Conservation (phyloP, 1,140 invertebrate genomes). For the Drosophila murphyi region DNA sequence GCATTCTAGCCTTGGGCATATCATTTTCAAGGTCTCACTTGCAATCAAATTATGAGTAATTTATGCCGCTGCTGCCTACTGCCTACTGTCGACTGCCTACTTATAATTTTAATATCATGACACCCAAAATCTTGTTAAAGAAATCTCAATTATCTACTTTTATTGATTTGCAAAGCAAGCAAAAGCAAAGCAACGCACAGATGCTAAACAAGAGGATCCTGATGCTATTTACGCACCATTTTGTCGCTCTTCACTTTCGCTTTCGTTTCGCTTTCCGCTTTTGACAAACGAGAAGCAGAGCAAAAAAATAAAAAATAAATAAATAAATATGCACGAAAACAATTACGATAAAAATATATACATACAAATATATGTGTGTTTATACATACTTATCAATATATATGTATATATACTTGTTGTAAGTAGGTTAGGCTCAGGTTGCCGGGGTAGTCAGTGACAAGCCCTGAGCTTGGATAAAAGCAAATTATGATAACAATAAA, state of each 20-base stretch:
- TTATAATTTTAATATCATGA: slow-evolving; percentile 77
- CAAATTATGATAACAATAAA: slow-evolving; percentile 83
- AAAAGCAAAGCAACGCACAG: slow-evolving; percentile 45
- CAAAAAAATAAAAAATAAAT: slow-evolving; percentile 9
- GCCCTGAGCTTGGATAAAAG: slow-evolving; percentile 79
- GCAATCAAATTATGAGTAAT: slow-evolving; percentile 78
- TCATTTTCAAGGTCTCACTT: slow-evolving; percentile 64
- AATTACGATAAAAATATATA: slow-evolving; percentile 77
- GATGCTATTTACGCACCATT: slow-evolving; percentile 77
- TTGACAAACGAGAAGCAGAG: slow-evolving; percentile 25
- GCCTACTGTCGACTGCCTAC: slow-evolving; percentile 10
- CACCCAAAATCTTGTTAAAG: slow-evolving; percentile 80
- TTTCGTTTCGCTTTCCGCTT: slow-evolving; percentile 27
- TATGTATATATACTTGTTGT: slow-evolving; percentile 25
- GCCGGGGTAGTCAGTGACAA: slow-evolving; percentile 62
- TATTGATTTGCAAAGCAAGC: slow-evolving; percentile 75
- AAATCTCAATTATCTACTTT: slow-evolving; percentile 82
- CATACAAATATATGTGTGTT: neutral
- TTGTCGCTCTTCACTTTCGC: slow-evolving; percentile 65
- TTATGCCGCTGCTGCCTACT: slow-evolving; percentile 57
- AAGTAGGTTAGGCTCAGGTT: slow-evolving; percentile 49
- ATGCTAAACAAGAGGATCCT: slow-evolving; percentile 66
- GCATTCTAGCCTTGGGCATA: slow-evolving; percentile 18
- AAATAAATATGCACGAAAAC: slow-evolving; percentile 69
- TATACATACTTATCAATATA: neutral